These are phyloP conservation scores for Pilophorus perplexus DNA, from an alignment of 2,888 invertebrate genomes.

Conservation along the genomic window DNA sequence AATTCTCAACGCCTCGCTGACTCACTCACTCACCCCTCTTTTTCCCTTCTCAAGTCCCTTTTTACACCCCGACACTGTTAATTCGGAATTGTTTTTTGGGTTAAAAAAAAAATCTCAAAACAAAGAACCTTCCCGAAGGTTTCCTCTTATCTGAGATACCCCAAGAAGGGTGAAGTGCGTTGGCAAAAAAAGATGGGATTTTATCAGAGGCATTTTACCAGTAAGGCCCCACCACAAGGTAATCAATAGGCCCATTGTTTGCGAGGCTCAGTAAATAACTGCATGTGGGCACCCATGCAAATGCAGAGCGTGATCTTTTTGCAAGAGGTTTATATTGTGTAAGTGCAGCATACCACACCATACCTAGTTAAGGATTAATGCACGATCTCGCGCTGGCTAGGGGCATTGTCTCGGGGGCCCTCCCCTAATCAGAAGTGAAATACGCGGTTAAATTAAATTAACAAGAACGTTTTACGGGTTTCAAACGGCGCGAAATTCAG, in stretches of 20 bases:
- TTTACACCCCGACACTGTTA: constrained; percentile 35
- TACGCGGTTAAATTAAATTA: too few species aligned
- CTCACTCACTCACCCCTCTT: constrained; percentile 41
- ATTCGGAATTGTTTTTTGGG: constrained; percentile 38
- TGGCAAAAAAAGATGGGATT: constrained; percentile 14
- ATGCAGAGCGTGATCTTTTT: constrained; percentile 38
- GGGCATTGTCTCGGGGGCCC: constrained; percentile 20
- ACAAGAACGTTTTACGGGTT: too few species aligned
- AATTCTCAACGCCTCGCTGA: constrained; percentile 44
- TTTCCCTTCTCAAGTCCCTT: constrained; percentile 26
- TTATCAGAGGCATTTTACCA: constrained; percentile 40
- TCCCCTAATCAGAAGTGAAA: constrained; percentile 25
- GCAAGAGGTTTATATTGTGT: constrained; percentile 39
- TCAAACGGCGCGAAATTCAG: too few species aligned
- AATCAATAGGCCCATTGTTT: constrained; percentile 45
- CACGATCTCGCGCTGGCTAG: constrained; percentile 12
- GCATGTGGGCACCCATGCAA: constrained; percentile 26
- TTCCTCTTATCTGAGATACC: constrained; percentile 9
- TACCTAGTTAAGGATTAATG: constrained; percentile 35
- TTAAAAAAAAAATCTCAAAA: constrained; percentile 21
- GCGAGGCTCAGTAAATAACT: constrained; percentile 39
- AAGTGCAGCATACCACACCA: constrained; percentile 39
- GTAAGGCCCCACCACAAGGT: constrained; percentile 39
- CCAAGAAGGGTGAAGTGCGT: neutral
- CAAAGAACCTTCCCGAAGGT: constrained; percentile 1